Percentiles rank a stretch among this genome's conserved stretches.
Evolutionary conservation across 2,797 vertebrate genomes (phyloP).

Genomic region (Prionace glauca): DNA sequence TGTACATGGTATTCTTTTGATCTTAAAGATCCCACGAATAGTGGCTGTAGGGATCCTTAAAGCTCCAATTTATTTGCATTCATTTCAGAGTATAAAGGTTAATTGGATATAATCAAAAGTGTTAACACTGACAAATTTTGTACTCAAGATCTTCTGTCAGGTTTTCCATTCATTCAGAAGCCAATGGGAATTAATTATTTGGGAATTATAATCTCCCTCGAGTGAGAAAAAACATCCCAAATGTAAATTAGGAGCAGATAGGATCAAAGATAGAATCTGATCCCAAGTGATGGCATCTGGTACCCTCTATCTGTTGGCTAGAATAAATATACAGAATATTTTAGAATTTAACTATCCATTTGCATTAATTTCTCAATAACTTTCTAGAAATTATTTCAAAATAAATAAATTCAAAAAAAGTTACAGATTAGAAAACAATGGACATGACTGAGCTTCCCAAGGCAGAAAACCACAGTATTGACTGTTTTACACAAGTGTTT

Average conservation of each 20-base stretch:
- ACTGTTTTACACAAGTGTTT: background rate
- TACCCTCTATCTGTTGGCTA: background rate
- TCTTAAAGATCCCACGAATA: background rate
- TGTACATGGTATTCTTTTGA: constrained; percentile 1
- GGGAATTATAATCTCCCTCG: constrained; percentile 5
- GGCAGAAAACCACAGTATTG: background rate
- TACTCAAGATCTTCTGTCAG: background rate
- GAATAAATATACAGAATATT: constrained; percentile 7
- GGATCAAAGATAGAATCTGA: background rate
- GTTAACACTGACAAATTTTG: constrained; percentile 19
- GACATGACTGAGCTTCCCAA: background rate
- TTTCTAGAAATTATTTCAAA: background rate
- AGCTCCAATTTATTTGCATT: constrained; percentile 32
- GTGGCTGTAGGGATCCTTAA: constrained; percentile 21
- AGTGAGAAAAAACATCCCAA: constrained; percentile 16
- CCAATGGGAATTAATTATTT: constrained; percentile 34
- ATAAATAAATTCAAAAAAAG: background rate
- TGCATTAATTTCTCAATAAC: background rate
- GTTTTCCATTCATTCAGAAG: constrained; percentile 25
- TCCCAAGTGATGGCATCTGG: constrained; percentile 5
- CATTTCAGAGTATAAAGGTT: constrained; percentile 37
- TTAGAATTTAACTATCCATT: background rate
- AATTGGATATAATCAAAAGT: constrained; percentile 29
- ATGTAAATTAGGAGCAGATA: constrained; percentile 27
- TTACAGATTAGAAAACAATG: background rate